Percentiles rank a stretch among this genome's conserved stretches.
Evolutionary conservation across 2,797 vertebrate genomes (phyloP).

Genomic region (Centroberyx gerrardi): DNA sequence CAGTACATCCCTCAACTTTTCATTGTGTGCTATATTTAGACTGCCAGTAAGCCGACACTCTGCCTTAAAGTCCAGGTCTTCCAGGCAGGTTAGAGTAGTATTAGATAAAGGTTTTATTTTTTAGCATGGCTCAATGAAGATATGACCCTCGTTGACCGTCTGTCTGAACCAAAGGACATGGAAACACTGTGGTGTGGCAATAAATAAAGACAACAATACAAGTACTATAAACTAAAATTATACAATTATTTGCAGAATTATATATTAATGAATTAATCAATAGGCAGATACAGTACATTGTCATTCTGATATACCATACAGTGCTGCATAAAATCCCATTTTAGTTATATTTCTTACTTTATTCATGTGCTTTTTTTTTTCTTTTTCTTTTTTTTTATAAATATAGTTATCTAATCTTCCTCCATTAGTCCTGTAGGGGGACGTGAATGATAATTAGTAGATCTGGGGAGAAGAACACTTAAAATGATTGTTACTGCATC

Average conservation of each 20-base stretch:
- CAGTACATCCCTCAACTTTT: constrained; percentile 3
- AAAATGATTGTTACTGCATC: neutral
- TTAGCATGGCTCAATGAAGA: neutral
- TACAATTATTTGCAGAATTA: too few relatives aligned
- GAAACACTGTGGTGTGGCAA: neutral
- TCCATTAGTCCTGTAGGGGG: neutral
- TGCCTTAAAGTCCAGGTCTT: neutral
- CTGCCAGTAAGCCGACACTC: neutral
- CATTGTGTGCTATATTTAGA: constrained; percentile 28
- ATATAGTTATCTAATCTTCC: neutral
- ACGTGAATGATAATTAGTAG: neutral
- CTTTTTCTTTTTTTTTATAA: too few relatives aligned
- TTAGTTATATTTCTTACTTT: too few relatives aligned
- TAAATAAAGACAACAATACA: neutral
- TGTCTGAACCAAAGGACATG: constrained; percentile 7
- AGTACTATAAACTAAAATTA: neutral
- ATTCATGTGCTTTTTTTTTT: too few relatives aligned
- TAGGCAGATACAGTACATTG: too few relatives aligned
- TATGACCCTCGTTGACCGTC: neutral
- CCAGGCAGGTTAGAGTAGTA: constrained; percentile 2
- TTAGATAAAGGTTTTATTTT: neutral
- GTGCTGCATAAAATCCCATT: too few relatives aligned
- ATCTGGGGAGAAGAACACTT: neutral
- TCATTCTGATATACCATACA: too few relatives aligned
- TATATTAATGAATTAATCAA: neutral